A percentile compares a stretch with the other conserved stretches of the same genome.
These are phyloP conservation scores for Panorpa germanica DNA, from an alignment of 2,888 invertebrate genomes.

Conservation along the genomic window DNA sequence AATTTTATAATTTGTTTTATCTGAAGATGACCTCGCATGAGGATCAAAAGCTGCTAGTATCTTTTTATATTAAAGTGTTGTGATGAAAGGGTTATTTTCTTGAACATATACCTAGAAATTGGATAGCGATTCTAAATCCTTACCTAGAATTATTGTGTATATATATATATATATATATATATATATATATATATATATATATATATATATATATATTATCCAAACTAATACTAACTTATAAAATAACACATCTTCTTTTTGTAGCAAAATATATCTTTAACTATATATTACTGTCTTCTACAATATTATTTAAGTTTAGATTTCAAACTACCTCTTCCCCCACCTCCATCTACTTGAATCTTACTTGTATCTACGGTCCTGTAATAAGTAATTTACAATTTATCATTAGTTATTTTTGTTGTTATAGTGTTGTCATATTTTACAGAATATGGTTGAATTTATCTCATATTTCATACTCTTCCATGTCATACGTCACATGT, in stretches of 20 bases:
- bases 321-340: constrained; percentile 2
- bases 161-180: constrained; percentile 8
- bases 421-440: constrained; percentile 1
- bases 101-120: no score
- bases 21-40: no score
- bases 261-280: constrained; percentile 4
- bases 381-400: constrained; percentile 1
- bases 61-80: no score
- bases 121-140: no score
- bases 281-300: constrained; percentile 2
- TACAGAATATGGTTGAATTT: constrained; percentile 1
- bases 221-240: constrained; percentile 4
- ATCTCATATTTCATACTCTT: no score
- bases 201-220: constrained; percentile 8
- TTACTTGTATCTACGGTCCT: constrained; percentile 4
- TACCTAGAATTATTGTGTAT: no score
- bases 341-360: constrained; percentile 3
- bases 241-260: constrained; percentile 1
- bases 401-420: constrained; percentile 5
- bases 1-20: no score
- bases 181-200: constrained; percentile 8
- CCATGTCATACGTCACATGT: no score
- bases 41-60: no score
- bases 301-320: not conserved
- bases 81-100: not conserved